Base-by-base conservation (phyloP, 1,140 invertebrate species). In the Drosophila serrata region DNA sequence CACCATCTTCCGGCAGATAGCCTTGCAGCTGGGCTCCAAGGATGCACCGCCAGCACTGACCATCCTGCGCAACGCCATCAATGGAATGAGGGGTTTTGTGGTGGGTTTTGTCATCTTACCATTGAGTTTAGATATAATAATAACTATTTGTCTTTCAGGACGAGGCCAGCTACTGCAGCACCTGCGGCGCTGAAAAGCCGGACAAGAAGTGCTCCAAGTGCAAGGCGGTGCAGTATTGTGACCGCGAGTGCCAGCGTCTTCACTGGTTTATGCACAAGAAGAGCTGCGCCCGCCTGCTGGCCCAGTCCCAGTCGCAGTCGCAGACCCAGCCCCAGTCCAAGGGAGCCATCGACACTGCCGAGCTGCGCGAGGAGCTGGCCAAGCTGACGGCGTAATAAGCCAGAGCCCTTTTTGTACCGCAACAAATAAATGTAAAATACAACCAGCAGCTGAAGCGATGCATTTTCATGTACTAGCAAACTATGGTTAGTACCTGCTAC, bases 201-300 rank as follows among this genome's bases (percentile, higher is more conserved):
- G 94, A 95, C 9, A 99, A 98, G 91, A 98, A 98, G 93, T 99
- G 99, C 93, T 96, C 97, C n/a, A 97, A 97, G 91, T 99, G 98
- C 93, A 98, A 98, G 94, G 95, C 95, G 60, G 97, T 98, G 13
- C 95, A 97, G 79, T 99, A 99, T 92, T 99, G 99, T 93, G 96
- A 98, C 92, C 94, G 97, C 74, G 95, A 96, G 81, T 99, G 99
- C 93, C 99, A 99, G 93, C 95, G 97, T 79, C 93, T 99, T 8
- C 98, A 99, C 93, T 99, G 99, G 99, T 96, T 97, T 80, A 95
- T 97, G 75, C 99, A 99, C 93, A 99, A 99, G 93, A 98, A 98
- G 92, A 95, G 94, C 29, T 97, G 96, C 79, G 94, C 95, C 9
- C 93, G 95, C 77, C 93, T 95, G 31, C 92, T 93, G 6, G 82